Base-by-base conservation (phyloP, 2,888 invertebrate genomes). In the Drosophila falleni region DNA sequence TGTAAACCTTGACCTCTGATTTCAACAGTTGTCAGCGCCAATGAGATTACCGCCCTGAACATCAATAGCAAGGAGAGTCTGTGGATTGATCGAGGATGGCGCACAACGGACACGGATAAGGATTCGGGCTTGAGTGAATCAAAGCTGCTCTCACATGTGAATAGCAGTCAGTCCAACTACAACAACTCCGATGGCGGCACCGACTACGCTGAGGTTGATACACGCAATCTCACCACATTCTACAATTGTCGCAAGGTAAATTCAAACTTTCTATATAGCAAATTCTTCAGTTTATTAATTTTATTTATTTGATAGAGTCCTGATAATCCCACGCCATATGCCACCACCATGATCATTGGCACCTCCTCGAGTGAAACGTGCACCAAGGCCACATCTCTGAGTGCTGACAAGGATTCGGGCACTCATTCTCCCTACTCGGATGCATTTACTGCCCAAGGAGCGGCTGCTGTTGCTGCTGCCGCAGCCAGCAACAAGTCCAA, bases 1-100 rank as follows among this genome's bases (percentile, higher is more conserved):
- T n/a, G n/a, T n/a, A 4, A 4, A 23, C 23, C 4, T 4, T 23
- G 23, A 23, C 4, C 2, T 19, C 10, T 10, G 1, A 6, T 3
- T 9, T 5, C 15, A 26, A 1, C 10, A 90, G 93, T 93, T 70
- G 93, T 93, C 33, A 93, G 92, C 83, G 93, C 93, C 60, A 93
- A 92, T 83, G 93, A 93, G 87, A 93, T 93, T 68, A 92, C 93
- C 16, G 93, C 93, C 2, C 74, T 93, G 68, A 93, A 93, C 79
- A 91, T 93, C 59, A 93, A 93, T 75, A 94, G 94, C 71, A 95
- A 95, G 90, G 95, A 95, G 85, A 95, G 95, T 71, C 92, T 95
- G 39, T 95, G 95, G 95, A 95, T 95, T 74, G 95, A 95, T 89
- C 93, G 95, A 67, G 95, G 95, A 41, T 95, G 95, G 95, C 93